Evolutionary conservation across 2,888 invertebrate genomes (phyloP).

Genomic region (Bombylius discolor): DNA sequence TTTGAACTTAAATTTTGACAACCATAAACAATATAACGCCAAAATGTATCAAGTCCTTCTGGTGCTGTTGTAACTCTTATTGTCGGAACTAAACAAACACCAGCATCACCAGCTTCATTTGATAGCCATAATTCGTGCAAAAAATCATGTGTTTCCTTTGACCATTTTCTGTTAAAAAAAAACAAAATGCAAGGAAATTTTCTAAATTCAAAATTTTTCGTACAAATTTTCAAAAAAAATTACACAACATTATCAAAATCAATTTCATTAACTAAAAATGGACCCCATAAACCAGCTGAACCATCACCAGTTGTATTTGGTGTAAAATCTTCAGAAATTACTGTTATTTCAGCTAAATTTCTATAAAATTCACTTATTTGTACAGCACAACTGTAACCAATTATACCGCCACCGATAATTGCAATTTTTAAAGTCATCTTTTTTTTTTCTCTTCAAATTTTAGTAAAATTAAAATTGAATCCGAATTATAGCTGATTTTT

Average conservation of each 20-base stretch:
- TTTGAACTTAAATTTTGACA: slow-evolving; percentile 24
- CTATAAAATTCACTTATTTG: slow-evolving; percentile 45
- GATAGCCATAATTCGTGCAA: slow-evolving; percentile 47
- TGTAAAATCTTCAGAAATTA: slow-evolving; percentile 52
- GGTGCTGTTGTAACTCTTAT: slow-evolving; percentile 31
- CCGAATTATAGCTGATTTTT: too few relatives aligned
- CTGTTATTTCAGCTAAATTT: slow-evolving; percentile 43
- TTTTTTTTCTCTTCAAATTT: too few relatives aligned
- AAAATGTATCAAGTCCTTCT: slow-evolving; percentile 27
- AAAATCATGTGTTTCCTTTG: slow-evolving; percentile 45
- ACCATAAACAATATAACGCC: slow-evolving; percentile 39
- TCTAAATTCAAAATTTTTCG: not conserved
- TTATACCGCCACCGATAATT: slow-evolving; percentile 64
- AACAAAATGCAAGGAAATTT: not conserved
- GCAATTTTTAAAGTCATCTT: slow-evolving; percentile 33
- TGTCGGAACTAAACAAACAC: slow-evolving; percentile 38
- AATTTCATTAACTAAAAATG: slow-evolving; percentile 49
- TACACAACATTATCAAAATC: slow-evolving; percentile 41
- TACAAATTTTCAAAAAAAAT: slow-evolving; percentile 15
- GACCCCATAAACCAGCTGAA: slow-evolving; percentile 65
- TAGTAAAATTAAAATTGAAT: too few relatives aligned
- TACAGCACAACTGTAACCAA: slow-evolving; percentile 56
- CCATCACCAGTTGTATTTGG: slow-evolving; percentile 67
- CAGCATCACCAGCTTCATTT: slow-evolving; percentile 38
- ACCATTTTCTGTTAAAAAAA: slow-evolving; percentile 45